A percentile compares a stretch with the other conserved stretches of the same genome.
Conservation (phyloP, 2,113 vertebrate species). For the Oncorhynchus nerka region DNA sequence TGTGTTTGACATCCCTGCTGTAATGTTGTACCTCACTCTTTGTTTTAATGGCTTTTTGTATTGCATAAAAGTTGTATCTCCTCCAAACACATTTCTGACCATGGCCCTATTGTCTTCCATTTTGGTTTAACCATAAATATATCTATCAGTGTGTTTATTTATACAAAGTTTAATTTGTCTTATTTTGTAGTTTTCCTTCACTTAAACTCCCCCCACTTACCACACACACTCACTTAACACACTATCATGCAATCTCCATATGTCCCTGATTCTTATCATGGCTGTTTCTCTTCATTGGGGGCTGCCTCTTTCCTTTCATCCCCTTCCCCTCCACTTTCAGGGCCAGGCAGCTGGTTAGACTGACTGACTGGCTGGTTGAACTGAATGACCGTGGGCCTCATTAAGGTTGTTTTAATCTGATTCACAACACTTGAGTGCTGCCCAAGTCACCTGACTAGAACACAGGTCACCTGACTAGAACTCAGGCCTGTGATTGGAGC, state of each 20-base stretch:
- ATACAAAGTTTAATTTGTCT: neutral
- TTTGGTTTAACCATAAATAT: too few relatives aligned
- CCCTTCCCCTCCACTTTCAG: constrained; percentile 23
- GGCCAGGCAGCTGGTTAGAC: constrained; percentile 52
- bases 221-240: neutral
- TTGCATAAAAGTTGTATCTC: too few relatives aligned
- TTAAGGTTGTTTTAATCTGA: constrained; percentile 69
- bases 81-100: too few relatives aligned
- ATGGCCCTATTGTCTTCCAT: too few relatives aligned
- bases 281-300: constrained; percentile 11
- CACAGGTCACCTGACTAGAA: constrained; percentile 53
- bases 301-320: neutral
- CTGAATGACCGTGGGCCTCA: constrained; percentile 38
- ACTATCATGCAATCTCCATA: constrained; percentile 3
- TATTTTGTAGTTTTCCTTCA: neutral
- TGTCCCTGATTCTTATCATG: constrained; percentile 4
- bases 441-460: neutral
- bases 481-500: constrained; percentile 52
- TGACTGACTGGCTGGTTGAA: neutral
- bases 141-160: neutral
- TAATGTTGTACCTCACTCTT: too few relatives aligned
- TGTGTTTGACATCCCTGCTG: too few relatives aligned
- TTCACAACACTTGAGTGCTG: constrained; percentile 40
- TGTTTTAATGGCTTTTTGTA: too few relatives aligned
- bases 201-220: neutral